Evolutionary conservation across 64 coral and sea anemone species (phyloP), one percentile per base, ranked within the genome.

Genomic region (Orbicella faveolata): DNA sequence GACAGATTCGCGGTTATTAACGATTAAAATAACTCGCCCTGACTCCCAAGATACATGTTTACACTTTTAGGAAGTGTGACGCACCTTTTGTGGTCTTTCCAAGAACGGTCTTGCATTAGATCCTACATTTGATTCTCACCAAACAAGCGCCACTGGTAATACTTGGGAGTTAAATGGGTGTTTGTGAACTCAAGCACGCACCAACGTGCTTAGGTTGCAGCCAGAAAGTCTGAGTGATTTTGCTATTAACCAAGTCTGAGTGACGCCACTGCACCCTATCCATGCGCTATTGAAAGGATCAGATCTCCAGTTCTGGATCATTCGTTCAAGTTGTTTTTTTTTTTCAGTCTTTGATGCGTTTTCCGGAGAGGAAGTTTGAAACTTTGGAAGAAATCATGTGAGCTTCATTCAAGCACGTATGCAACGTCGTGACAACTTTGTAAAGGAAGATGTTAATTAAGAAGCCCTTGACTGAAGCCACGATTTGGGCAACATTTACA

Each of bases 161-260:
- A 6, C 25, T 70, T 26, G 67, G n/a, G 9, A 70, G 7, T 26
- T 1, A 33, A 10, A 25, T 7, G 25, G 67, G 67, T 25, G 21
- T 6, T 25, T 26, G 67, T 70, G 67, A 70, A 70, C 67, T 70
- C 67, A 70, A 70, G 20, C 67, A 70, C 20, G 21, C 1, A 20
- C 4, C 21, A n/a, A 26, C 0, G 21, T 70, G 75, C 17, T 78
- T 23, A 78, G 12, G 39, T 52, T 52, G 39, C 35, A 78, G 57
- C 13, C 79, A 63, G 33, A 81, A 81, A 61, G 75, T 78, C 75
- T 78, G 37, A 51, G 75, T 44, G 18, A 52, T 51, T 52, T 44
- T 23, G 36, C 18, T 1, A 74, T 33, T 74, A 12, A 74, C 7
- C 34, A 34, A n/a, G 75, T 78, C 34, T 21, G 41, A 21, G 15